Conservation (phyloP, 2,797 vertebrate genomes). For the Gymnopithys bicolor region DNA sequence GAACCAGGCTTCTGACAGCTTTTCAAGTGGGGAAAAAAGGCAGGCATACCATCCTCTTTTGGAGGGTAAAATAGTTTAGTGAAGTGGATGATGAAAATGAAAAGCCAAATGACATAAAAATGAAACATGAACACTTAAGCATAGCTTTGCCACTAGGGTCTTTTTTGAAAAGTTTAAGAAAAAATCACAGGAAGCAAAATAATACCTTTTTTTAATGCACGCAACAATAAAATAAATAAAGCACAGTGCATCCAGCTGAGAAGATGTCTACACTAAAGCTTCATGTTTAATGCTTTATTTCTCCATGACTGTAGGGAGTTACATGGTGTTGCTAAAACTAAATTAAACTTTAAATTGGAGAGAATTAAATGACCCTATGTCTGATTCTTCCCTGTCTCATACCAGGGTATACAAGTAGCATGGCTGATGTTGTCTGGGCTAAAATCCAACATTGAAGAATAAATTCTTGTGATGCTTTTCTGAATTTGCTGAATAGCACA, state of each 20-base stretch:
- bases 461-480: not conserved
- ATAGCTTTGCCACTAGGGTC: not conserved
- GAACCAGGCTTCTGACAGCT: not conserved
- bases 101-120: not conserved
- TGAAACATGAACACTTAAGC: not conserved
- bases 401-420: not conserved
- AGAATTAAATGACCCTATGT: not conserved
- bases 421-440: not conserved
- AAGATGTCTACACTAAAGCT: not conserved
- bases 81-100: not conserved
- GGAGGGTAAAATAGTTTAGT: not conserved
- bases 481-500: not conserved
- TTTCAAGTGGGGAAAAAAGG: not conserved
- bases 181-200: not conserved
- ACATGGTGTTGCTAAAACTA: not conserved
- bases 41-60: accelerated
- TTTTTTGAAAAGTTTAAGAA: not conserved
- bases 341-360: not conserved
- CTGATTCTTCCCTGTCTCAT: not conserved
- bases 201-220: not conserved
- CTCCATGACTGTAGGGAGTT: not conserved
- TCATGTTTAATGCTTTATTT: not conserved
- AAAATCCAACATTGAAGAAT: not conserved
- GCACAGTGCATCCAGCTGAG: not conserved
- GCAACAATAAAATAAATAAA: not conserved